Conservation (phyloP, 2,888 invertebrate species). For the Mechanitis mazaeus region DNA sequence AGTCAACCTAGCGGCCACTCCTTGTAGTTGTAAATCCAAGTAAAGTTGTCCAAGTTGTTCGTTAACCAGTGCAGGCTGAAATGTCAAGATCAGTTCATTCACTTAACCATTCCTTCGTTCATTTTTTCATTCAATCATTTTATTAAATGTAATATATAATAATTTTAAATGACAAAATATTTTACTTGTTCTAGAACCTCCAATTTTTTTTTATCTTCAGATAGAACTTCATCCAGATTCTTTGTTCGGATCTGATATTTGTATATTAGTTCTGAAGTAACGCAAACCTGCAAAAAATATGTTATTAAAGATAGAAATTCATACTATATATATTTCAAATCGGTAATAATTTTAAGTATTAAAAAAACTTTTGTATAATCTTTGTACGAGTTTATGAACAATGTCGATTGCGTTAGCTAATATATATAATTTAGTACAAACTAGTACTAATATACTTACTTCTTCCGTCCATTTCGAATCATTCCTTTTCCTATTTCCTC, state of each 20-base stretch:
- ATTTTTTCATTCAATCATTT: too few relatives aligned
- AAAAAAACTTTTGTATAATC: too few relatives aligned
- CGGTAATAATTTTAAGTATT: too few relatives aligned
- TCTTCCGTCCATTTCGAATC: slow-evolving; percentile 27
- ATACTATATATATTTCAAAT: too few relatives aligned
- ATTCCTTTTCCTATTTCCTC: not conserved
- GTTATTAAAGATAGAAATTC: too few relatives aligned
- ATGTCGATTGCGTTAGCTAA: too few relatives aligned
- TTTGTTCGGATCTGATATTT: slow-evolving; percentile 80
- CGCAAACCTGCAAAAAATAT: slow-evolving; percentile 52
- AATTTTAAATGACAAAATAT: not conserved
- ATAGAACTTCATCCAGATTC: slow-evolving; percentile 77
- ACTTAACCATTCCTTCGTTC: too few relatives aligned
- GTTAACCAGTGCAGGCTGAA: slow-evolving; percentile 81
- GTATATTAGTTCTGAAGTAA: slow-evolving; percentile 81
- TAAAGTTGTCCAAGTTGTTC: slow-evolving; percentile 84
- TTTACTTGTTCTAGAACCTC: slow-evolving; percentile 71
- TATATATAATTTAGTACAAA: too few relatives aligned
- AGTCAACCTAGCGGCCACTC: slow-evolving; percentile 74
- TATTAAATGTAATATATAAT: not conserved
- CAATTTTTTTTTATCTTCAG: slow-evolving; percentile 77
- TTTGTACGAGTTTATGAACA: too few relatives aligned
- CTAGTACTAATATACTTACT: slow-evolving; percentile 17
- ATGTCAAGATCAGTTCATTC: not conserved
- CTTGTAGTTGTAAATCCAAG: slow-evolving; percentile 81